These are phyloP conservation scores for Leptodactylus fallax DNA, from an alignment of 2,797 vertebrate genomes.

Conservation along the genomic window DNA sequence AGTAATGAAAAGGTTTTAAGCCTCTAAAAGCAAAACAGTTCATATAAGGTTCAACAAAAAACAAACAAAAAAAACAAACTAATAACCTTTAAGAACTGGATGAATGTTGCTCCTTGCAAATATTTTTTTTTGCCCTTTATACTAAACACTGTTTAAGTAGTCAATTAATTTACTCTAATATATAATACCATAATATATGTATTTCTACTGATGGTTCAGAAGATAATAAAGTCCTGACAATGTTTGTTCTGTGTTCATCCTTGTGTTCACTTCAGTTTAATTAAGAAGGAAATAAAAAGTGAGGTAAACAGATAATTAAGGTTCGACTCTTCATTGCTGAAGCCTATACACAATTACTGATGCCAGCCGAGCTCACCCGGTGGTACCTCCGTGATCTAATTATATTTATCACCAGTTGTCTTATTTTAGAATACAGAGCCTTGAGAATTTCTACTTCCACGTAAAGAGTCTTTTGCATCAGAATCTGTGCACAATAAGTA, in stretches of 20 bases:
- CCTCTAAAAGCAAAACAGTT: no score
- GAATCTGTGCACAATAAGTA: background rate
- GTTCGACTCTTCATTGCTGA: conserved; percentile 58
- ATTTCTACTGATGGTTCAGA: background rate
- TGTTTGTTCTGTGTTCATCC: conserved; percentile 17
- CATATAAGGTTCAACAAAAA: background rate
- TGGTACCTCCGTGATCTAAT: conserved; percentile 56
- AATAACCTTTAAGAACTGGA: background rate
- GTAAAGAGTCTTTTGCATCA: background rate
- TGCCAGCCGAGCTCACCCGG: conserved; percentile 57
- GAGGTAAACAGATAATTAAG: conserved; percentile 64
- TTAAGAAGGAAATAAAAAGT: conserved; percentile 64
- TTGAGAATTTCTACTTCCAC: background rate
- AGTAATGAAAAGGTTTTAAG: background rate
- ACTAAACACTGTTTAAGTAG: background rate
- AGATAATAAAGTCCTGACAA: background rate
- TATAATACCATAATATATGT: no score
- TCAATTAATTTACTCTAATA: background rate
- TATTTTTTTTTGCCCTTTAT: no score
- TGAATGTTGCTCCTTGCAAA: no score
- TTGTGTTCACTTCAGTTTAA: conserved; percentile 59
- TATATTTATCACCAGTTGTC: conserved; percentile 60
- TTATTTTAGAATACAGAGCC: conserved; percentile 33
- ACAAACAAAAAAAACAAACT: background rate
- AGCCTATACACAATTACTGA: conserved; percentile 56